A percentile compares a stretch with the other conserved stretches of the same genome.
These are phyloP conservation scores for Progne subis DNA, from an alignment of 2,113 vertebrate genomes.

Conservation along the genomic window DNA sequence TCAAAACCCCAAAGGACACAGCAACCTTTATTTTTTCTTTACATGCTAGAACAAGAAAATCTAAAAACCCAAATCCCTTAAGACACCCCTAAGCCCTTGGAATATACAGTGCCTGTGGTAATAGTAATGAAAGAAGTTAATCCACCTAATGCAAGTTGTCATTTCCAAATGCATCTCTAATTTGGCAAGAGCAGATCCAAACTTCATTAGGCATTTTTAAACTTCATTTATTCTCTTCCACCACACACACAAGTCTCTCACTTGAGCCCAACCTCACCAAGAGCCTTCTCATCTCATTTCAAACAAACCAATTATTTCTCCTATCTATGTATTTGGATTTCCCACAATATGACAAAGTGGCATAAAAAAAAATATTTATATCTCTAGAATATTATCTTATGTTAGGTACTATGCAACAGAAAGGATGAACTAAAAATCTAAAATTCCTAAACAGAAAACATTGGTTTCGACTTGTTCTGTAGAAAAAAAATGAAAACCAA, in stretches of 20 bases:
- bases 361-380: neutral
- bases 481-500: neutral
- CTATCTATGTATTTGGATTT: neutral
- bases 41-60: neutral
- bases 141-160: neutral
- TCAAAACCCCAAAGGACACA: neutral
- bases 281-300: neutral
- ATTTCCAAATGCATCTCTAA: neutral
- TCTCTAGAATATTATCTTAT: neutral
- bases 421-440: neutral
- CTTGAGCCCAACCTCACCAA: neutral
- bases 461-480: neutral
- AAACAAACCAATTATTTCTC: neutral
- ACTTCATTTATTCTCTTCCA: neutral
- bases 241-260: neutral
- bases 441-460: neutral
- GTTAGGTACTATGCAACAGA: neutral
- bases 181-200: neutral
- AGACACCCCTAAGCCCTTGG: neutral
- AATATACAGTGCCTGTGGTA: neutral
- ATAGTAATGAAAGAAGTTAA: neutral
- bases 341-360: neutral
- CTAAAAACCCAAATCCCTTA: neutral
- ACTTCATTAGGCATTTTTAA: neutral
- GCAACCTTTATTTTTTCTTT: neutral